phyloP scores from a whole-genome alignment of 1,140 invertebrate genomes.

The Scylla paramamosain region DNA sequence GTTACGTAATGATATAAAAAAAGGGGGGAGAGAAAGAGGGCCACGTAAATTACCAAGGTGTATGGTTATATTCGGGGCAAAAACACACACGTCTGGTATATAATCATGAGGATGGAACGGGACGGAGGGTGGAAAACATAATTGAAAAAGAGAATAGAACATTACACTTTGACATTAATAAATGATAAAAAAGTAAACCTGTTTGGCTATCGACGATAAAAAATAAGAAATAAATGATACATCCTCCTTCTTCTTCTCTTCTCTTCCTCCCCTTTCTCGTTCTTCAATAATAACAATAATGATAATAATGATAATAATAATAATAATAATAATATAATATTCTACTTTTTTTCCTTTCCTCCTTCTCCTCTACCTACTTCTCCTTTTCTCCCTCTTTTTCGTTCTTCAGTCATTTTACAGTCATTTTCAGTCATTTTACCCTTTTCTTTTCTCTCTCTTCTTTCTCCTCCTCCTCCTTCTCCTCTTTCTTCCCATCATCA shows the following conservation, averaged over 20 bases:
- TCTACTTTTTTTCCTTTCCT: neutral
- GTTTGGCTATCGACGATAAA: no score
- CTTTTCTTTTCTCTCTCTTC: neutral
- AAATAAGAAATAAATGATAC: no score
- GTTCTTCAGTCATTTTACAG: neutral
- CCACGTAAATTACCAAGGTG: neutral
- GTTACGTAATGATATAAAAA: neutral
- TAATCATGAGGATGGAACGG: neutral
- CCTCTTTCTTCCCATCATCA: neutral
- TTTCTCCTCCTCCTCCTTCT: neutral
- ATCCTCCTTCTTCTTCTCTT: neutral
- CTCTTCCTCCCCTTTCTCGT: neutral
- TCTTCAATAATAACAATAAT: neutral
- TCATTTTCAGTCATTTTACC: no score
- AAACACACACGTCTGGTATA: neutral
- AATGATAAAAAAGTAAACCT: no score
- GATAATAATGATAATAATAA: no score
- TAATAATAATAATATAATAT: no score
- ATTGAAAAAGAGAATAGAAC: no score
- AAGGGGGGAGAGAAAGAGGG: neutral
- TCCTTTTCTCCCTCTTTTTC: neutral
- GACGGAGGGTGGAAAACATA: no score
- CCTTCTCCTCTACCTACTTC: neutral
- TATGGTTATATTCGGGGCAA: neutral
- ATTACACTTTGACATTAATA: no score